These are phyloP conservation scores for Rhamnusium bicolor DNA, from an alignment of 2,888 invertebrate genomes.

Conservation along the genomic window DNA sequence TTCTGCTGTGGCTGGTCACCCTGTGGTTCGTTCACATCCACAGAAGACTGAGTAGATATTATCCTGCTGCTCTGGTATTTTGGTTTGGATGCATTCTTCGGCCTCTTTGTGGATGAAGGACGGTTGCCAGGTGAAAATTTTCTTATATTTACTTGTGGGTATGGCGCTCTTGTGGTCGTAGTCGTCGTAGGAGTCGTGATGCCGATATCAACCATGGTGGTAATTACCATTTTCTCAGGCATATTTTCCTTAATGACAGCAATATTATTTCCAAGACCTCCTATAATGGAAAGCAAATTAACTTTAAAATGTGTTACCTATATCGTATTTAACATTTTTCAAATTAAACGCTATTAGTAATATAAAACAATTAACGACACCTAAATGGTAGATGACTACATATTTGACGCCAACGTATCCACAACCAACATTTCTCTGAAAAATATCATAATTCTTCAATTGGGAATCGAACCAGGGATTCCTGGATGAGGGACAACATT, in stretches of 20 bases:
- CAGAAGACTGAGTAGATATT: conserved; percentile 64
- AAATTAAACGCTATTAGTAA: no score
- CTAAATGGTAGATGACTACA: no score
- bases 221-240: conserved; percentile 64
- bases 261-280: conserved; percentile 82
- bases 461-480: no score
- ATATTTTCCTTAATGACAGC: conserved; percentile 76
- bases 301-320: no score
- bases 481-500: no score
- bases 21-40: conserved; percentile 61
- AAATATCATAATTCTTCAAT: no score
- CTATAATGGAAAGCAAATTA: conserved; percentile 36
- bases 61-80: conserved; percentile 70
- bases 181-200: conserved; percentile 67
- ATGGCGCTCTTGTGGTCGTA: conserved; percentile 68
- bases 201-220: conserved; percentile 61
- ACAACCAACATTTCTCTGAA: no score
- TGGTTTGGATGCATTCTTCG: conserved; percentile 62
- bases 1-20: conserved; percentile 62
- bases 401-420: no score
- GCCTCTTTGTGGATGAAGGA: conserved; percentile 60
- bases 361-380: no score
- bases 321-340: no score
- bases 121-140: conserved; percentile 75
- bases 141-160: conserved; percentile 77